Conservation (phyloP, 2,797 vertebrate species). For the Morus bassanus region DNA sequence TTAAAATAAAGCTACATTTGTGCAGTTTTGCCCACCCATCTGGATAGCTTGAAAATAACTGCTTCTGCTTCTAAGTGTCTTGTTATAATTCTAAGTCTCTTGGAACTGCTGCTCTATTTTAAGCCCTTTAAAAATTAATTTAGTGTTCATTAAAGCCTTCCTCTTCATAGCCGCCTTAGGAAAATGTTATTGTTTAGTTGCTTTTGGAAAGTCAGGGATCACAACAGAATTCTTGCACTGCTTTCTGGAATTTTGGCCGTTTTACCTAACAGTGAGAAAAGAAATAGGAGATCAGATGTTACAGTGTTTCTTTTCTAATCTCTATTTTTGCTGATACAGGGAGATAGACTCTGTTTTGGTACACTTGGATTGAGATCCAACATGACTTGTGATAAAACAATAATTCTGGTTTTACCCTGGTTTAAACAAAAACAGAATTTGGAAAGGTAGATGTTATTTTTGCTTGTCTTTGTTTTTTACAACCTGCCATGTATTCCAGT, state of each 20-base stretch:
- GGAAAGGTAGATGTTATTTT: neutral
- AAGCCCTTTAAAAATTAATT: neutral
- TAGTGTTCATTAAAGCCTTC: neutral
- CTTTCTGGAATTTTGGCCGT: neutral
- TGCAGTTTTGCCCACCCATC: neutral
- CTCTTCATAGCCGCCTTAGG: neutral
- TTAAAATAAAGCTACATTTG: slow-evolving; percentile 1
- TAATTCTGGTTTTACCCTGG: neutral
- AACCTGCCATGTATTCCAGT: neutral
- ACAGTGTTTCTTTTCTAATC: neutral
- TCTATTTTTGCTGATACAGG: neutral
- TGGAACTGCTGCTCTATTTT: neutral
- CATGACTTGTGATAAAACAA: neutral
- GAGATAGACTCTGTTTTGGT: neutral
- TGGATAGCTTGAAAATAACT: neutral
- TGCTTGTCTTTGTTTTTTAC: neutral
- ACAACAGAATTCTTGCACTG: neutral
- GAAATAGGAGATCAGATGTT: neutral
- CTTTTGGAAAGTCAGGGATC: neutral
- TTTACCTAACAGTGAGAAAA: neutral
- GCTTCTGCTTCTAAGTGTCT: neutral
- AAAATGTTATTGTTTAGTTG: neutral
- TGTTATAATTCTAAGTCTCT: neutral
- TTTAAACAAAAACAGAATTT: neutral
- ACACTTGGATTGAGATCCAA: neutral